These are phyloP conservation scores for Carposina sasakii DNA, from an alignment of 1,140 invertebrate species.

Conservation along the genomic window DNA sequence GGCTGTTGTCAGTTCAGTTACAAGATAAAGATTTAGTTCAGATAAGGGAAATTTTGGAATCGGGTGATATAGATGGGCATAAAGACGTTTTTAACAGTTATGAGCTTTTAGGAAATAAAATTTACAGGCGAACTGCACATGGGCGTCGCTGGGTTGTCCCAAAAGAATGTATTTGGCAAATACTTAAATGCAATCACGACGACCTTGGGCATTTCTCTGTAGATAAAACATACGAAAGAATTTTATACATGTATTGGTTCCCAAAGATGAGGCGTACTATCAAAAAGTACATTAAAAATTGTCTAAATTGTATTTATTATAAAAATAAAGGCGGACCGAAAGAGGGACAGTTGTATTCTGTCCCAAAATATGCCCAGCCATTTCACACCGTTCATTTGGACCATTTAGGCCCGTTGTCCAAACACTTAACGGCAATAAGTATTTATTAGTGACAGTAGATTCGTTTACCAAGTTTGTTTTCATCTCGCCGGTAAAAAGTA, in stretches of 20 bases:
- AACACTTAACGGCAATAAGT: background rate
- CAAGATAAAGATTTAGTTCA: constrained; percentile 9
- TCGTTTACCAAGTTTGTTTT: constrained; percentile 6
- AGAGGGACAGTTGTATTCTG: constrained; percentile 6
- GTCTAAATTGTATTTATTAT: constrained; percentile 14
- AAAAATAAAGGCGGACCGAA: constrained; percentile 11
- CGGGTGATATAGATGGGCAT: background rate
- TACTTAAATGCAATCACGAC: background rate
- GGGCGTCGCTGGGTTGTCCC: background rate
- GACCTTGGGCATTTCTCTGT: constrained; percentile 6
- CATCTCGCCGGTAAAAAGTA: background rate
- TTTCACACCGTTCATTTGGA: constrained; percentile 7
- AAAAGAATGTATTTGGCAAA: background rate
- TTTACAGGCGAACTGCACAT: background rate
- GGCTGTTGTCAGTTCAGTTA: constrained; percentile 22
- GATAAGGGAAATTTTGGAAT: constrained; percentile 1
- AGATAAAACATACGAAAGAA: constrained; percentile 5
- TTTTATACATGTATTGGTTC: constrained; percentile 19
- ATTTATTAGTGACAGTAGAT: constrained; percentile 7
- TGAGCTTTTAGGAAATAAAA: background rate
- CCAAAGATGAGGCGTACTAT: constrained; percentile 14
- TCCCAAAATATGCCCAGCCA: background rate
- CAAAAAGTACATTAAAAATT: constrained; percentile 14
- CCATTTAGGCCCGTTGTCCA: constrained; percentile 1
- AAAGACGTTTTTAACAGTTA: background rate